Evolutionary conservation across 2,888 invertebrate species (phyloP).

Genomic region (Pristionchus exspectatus): DNA sequence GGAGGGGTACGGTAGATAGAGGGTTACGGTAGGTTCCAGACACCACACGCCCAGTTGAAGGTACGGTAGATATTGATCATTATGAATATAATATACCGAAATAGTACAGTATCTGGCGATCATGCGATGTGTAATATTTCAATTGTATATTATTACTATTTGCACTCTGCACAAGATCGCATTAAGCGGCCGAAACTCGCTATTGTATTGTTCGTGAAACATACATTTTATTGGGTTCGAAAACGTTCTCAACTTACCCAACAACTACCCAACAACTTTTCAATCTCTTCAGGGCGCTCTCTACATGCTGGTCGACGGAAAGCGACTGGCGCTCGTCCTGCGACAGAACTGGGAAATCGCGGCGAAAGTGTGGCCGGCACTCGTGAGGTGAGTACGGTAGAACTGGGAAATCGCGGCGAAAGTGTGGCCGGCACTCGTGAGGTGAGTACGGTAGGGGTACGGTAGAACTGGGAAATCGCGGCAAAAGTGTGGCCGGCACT

Average conservation of each 20-base stretch:
- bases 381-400: conserved; percentile 82
- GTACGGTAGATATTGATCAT: neutral
- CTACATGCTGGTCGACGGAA: conserved; percentile 86
- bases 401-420: conserved; percentile 87
- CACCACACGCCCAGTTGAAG: neutral
- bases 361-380: conserved; percentile 87
- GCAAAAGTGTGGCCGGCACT: conserved; percentile 88
- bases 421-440: conserved; percentile 88
- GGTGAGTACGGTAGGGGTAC: conserved; percentile 14
- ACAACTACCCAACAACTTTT: neutral
- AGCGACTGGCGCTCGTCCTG: conserved; percentile 84
- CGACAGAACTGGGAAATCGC: conserved; percentile 88
- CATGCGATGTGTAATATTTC: too few relatives aligned
- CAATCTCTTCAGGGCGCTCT: conserved; percentile 84
- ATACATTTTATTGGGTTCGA: neutral
- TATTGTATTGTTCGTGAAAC: neutral
- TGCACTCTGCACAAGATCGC: too few relatives aligned
- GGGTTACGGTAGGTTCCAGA: neutral
- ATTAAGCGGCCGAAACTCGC: neutral
- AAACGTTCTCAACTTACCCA: too few relatives aligned
- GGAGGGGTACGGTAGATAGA: neutral
- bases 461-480: conserved; percentile 86
- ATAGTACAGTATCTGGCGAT: too few relatives aligned
- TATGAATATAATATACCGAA: too few relatives aligned
- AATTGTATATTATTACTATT: too few relatives aligned